Base-by-base conservation (phyloP, 2,797 vertebrate species). In the Myotis pilosus region DNA sequence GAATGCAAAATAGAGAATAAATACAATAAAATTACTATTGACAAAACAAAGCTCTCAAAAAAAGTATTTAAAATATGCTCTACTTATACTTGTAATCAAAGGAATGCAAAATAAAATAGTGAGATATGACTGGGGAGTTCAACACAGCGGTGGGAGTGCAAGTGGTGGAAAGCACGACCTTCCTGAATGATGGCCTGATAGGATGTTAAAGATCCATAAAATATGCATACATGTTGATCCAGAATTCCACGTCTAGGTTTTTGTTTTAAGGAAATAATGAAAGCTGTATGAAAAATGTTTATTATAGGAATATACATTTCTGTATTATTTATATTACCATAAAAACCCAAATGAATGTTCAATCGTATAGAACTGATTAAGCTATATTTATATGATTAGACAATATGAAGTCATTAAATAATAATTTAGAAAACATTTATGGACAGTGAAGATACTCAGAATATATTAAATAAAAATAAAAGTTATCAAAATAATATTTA, bases 1-100 rank as follows among this genome's bases (percentile, higher is more conserved):
- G 41, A 55, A 94, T 66, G 78, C 15, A 86, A 88, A 96, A 87
- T 75, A 55, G 44, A 86, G 30, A 91, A 86, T 80, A 89, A 78
- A 64, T 75, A 60, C 19, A 74, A 44, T 33, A 36, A 80, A 92
- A 87, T 93, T 89, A 91, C 76, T 41, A 62, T 92, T 44, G 64
- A 69, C 36, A 47, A 92, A 91, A 84, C 57, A 76, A 44, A 87
- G 28, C n/a, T 87, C 90, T 94, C 49, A 28, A 25, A 74, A 87
- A 76, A 74, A 41, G 8, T 44, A 79, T 19, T 75, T 51, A 87
- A 47, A 69, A 75, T 80, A n/a, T 22, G 20, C 51, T 91, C 19
- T 8, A 22, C 19, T 87, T 86, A 8, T 62, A n/a, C 23, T 66
- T 75, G 22, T 51, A 82, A 82, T 82, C 69, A 53, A 75, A 64